Evolutionary conservation across 1,140 invertebrate species (phyloP).

Genomic region (Sinonovacula constricta): DNA sequence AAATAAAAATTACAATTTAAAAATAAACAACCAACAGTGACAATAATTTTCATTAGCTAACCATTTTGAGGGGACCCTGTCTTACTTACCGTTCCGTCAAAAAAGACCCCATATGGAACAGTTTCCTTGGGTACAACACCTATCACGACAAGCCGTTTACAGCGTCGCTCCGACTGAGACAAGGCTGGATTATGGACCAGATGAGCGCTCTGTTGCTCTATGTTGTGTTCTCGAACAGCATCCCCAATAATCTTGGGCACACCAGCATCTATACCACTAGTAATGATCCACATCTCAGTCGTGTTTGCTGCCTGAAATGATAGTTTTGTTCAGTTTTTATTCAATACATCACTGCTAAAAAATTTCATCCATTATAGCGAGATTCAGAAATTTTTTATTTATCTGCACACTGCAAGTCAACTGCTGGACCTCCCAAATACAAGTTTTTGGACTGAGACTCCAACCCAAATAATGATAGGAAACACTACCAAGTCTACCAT

Average conservation of each 20-base stretch:
- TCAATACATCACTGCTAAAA: not conserved
- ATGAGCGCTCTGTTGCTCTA: slow-evolving; percentile 49
- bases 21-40: not conserved
- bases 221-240: slow-evolving; percentile 72
- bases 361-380: not conserved
- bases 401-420: not conserved
- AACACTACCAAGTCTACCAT: too few relatives aligned
- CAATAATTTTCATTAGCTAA: too few relatives aligned
- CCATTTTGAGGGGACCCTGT: not conserved
- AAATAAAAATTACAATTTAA: not conserved
- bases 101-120: slow-evolving; percentile 56
- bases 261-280: slow-evolving; percentile 76
- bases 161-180: slow-evolving; percentile 48
- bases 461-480: too few relatives aligned
- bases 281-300: slow-evolving; percentile 80
- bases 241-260: slow-evolving; percentile 77
- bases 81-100: slow-evolving; percentile 63
- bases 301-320: slow-evolving; percentile 74
- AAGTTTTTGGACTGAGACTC: too few relatives aligned
- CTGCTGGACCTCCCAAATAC: not conserved
- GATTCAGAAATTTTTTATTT: not conserved
- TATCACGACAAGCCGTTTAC: slow-evolving; percentile 62
- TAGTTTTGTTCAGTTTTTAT: too few relatives aligned
- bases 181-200: slow-evolving; percentile 35
- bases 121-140: slow-evolving; percentile 60